Conservation (phyloP, 2,113 vertebrate species). For the Anser cygnoides region DNA sequence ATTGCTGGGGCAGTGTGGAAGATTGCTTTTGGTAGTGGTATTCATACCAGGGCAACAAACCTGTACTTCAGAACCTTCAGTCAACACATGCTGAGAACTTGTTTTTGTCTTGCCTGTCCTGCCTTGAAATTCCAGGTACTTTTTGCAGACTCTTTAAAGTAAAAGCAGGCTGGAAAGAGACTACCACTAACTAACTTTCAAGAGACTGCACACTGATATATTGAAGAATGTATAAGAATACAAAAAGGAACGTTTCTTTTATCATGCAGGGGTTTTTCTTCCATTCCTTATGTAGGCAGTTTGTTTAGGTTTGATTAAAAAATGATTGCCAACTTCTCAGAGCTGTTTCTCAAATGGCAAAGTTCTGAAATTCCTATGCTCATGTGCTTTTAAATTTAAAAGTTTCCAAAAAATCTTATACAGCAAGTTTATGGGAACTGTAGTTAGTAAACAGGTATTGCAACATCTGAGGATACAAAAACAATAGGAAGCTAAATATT, state of each 20-base stretch:
- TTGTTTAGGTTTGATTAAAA: background rate
- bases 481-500: background rate
- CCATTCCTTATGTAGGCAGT: fast-evolving
- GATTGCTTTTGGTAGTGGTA: background rate
- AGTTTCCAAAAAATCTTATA: background rate
- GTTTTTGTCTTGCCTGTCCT: background rate
- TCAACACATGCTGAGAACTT: conserved; percentile 39
- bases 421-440: background rate
- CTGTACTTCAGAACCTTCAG: background rate
- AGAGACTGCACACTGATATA: background rate
- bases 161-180: background rate
- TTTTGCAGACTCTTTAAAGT: background rate
- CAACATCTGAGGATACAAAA: background rate
- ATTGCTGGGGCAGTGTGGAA: background rate
- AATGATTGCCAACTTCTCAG: background rate
- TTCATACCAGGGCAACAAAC: background rate
- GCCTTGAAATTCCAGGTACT: conserved; percentile 1
- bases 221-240: background rate
- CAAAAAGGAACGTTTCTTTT: background rate
- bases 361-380: background rate
- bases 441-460: background rate
- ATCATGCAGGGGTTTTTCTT: background rate
- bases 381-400: background rate
- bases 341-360: background rate
- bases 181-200: background rate